Evolutionary conservation across 2,797 vertebrate genomes (phyloP).

Genomic region (Margarornis squamiger): DNA sequence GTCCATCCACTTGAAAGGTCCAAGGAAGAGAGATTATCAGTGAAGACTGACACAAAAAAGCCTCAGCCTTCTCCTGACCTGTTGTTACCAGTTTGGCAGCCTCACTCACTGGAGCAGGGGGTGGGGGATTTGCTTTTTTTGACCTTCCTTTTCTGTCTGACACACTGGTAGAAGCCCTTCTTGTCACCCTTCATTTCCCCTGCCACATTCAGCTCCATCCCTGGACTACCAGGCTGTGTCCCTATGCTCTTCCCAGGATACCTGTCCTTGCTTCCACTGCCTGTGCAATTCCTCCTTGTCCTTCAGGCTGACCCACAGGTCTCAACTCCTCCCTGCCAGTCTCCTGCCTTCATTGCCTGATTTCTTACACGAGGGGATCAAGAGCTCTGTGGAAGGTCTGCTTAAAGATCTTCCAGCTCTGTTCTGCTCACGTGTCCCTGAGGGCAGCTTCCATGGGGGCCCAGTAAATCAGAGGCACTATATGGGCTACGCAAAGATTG

Average conservation of each 20-base stretch:
- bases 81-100: background rate
- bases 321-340: background rate
- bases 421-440: background rate
- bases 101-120: background rate
- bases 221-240: background rate
- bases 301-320: background rate
- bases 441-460: no score
- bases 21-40: background rate
- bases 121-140: fast-evolving
- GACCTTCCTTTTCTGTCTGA: background rate
- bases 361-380: fast-evolving
- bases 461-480: background rate
- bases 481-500: background rate
- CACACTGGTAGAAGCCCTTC: background rate
- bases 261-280: background rate
- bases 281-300: background rate
- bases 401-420: background rate
- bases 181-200: fast-evolving
- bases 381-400: background rate
- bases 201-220: background rate
- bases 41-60: background rate
- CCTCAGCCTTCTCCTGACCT: background rate
- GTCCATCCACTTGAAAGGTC: fast-evolving
- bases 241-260: background rate
- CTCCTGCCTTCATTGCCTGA: background rate